These are phyloP conservation scores for Drosophila borborema DNA, from an alignment of 2,888 invertebrate species.

Conservation along the genomic window DNA sequence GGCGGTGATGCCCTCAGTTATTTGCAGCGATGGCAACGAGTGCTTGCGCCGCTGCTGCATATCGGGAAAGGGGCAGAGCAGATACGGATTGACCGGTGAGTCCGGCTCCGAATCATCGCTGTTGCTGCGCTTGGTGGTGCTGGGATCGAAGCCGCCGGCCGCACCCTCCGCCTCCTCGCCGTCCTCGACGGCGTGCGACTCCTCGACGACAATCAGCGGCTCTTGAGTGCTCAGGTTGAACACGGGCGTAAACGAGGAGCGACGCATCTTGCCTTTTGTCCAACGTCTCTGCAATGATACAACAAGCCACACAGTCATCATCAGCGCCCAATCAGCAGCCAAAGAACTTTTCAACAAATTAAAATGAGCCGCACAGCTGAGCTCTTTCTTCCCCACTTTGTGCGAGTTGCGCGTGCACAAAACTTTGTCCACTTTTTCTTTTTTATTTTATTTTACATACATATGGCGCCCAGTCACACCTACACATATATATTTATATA, in stretches of 20 bases:
- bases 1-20: slow-evolving; percentile 93
- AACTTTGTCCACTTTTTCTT: slow-evolving; percentile 4
- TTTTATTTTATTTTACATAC: no score
- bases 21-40: slow-evolving; percentile 93
- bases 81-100: slow-evolving; percentile 92
- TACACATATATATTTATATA: not conserved
- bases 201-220: slow-evolving; percentile 93
- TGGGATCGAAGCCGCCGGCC: slow-evolving; percentile 88
- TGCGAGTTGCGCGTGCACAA: slow-evolving; percentile 6
- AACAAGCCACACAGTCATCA: slow-evolving; percentile 11
- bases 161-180: slow-evolving; percentile 88
- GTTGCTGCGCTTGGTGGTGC: slow-evolving; percentile 83
- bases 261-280: slow-evolving; percentile 86
- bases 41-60: slow-evolving; percentile 91
- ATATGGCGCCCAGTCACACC: not conserved
- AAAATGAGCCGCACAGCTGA: slow-evolving; percentile 56
- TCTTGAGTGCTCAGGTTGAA: slow-evolving; percentile 88
- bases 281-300: slow-evolving; percentile 22
- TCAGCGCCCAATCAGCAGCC: slow-evolving; percentile 16
- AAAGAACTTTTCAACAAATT: slow-evolving; percentile 30
- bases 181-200: slow-evolving; percentile 89
- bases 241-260: slow-evolving; percentile 89
- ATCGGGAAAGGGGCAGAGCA: slow-evolving; percentile 92
- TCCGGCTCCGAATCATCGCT: slow-evolving; percentile 89
- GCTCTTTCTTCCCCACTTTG: not conserved